Evolutionary conservation across 2,888 invertebrate genomes (phyloP).

Genomic region (Exephanes ischioxanthus): DNA sequence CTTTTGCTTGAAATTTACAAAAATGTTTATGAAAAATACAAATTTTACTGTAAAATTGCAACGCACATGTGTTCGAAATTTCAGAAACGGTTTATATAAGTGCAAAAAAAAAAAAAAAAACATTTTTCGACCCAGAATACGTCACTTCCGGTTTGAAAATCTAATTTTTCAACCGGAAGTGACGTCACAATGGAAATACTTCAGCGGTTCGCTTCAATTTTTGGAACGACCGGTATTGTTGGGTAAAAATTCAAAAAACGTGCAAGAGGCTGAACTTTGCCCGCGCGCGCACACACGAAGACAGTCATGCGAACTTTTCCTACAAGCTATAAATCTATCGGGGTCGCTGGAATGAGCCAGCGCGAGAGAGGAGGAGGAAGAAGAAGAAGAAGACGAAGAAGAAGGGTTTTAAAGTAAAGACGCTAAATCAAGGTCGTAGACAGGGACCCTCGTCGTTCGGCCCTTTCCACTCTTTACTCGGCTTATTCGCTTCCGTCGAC

Average conservation of each 20-base stretch:
- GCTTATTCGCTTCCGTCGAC: slow-evolving; percentile 59
- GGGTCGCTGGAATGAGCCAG: slow-evolving; percentile 37
- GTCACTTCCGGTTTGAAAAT: too few relatives aligned
- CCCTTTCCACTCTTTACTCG: slow-evolving; percentile 53
- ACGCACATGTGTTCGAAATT: too few relatives aligned
- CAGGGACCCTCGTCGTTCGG: slow-evolving; percentile 67
- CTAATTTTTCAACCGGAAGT: too few relatives aligned
- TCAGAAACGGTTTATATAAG: too few relatives aligned
- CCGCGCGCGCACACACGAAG: not conserved
- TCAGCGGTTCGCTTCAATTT: too few relatives aligned
- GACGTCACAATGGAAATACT: too few relatives aligned
- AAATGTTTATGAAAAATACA: too few relatives aligned
- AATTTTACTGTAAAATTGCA: too few relatives aligned
- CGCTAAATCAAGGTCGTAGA: slow-evolving; percentile 81
- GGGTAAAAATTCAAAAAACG: not conserved
- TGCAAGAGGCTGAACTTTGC: not conserved
- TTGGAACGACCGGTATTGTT: too few relatives aligned
- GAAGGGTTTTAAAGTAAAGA: slow-evolving; percentile 76
- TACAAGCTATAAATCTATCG: slow-evolving; percentile 69
- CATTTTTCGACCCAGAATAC: too few relatives aligned
- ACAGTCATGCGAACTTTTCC: slow-evolving; percentile 61
- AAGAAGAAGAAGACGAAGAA: slow-evolving; percentile 44
- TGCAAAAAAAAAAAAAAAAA: too few relatives aligned
- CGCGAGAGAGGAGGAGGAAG: not conserved
- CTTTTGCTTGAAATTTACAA: too few relatives aligned